Evolutionary conservation across 2,113 vertebrate genomes (phyloP).

Genomic region (Pelodiscus sinensis): DNA sequence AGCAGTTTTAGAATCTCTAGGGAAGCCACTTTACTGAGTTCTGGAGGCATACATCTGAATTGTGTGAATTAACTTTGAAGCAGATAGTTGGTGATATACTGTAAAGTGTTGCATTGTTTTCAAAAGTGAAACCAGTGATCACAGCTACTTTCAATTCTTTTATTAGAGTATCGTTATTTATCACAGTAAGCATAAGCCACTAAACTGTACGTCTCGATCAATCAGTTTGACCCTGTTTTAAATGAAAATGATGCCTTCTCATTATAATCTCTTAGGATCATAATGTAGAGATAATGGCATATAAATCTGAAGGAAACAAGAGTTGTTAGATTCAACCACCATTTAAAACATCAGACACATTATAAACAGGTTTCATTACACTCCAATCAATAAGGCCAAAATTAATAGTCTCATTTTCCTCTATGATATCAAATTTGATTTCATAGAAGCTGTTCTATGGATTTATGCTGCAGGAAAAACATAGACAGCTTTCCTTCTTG

Average conservation of each 20-base stretch:
- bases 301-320: constrained; percentile 25
- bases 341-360: constrained; percentile 28
- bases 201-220: constrained; percentile 16
- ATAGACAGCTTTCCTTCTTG: not conserved
- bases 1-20: not conserved
- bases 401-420: constrained; percentile 31
- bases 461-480: not conserved
- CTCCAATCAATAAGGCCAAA: not conserved
- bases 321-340: not conserved
- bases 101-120: not conserved
- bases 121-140: not conserved
- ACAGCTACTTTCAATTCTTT: not conserved
- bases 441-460: not conserved
- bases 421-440: not conserved
- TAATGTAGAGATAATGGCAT: not conserved
- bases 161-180: constrained; percentile 4
- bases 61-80: not conserved
- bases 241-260: constrained; percentile 39
- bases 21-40: constrained; percentile 7
- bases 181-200: not conserved
- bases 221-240: constrained; percentile 38
- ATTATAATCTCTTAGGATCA: constrained; percentile 20
- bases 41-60: not conserved
- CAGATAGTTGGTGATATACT: not conserved
- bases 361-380: constrained; percentile 1